Conservation (phyloP, 23 tunicate species). For the Diplosoma virens region DNA sequence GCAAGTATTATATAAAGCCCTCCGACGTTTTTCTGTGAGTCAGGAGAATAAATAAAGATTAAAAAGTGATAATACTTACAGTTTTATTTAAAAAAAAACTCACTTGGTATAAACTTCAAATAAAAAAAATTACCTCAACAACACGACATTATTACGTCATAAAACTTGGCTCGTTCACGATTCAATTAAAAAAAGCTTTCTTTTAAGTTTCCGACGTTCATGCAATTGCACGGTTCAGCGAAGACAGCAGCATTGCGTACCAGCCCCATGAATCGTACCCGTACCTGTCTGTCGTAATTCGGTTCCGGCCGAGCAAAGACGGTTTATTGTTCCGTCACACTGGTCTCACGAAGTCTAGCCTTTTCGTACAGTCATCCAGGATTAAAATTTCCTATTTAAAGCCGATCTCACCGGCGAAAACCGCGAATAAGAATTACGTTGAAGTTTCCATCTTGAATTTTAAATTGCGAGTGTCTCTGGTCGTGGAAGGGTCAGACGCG, state of each 20-base stretch:
- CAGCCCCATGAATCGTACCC: constrained; percentile 12
- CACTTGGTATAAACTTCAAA: too few species aligned
- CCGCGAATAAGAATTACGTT: constrained; percentile 11
- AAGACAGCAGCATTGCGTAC: constrained; percentile 15
- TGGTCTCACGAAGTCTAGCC: neutral
- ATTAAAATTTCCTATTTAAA: neutral
- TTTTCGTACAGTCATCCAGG: neutral
- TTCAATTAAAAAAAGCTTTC: too few species aligned
- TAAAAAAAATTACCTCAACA: neutral
- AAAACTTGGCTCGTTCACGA: too few species aligned
- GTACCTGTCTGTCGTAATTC: constrained; percentile 32
- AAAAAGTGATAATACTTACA: too few species aligned
- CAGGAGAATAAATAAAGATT: too few species aligned
- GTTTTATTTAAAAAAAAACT: too few species aligned
- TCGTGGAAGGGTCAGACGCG: constrained; percentile 39
- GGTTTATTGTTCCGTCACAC: constrained; percentile 37
- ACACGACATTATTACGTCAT: too few species aligned
- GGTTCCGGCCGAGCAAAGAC: constrained; percentile 26
- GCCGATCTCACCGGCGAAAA: neutral
- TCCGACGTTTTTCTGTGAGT: too few species aligned
- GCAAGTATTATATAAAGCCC: too few species aligned
- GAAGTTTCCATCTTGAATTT: constrained; percentile 4
- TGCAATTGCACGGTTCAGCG: neutral
- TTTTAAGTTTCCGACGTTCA: neutral
- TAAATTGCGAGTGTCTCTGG: constrained; percentile 14